A percentile compares a stretch with the other conserved stretches of the same genome.
Evolutionary conservation across 2,797 vertebrate species (phyloP).

Genomic region (Erithacus rubecula): DNA sequence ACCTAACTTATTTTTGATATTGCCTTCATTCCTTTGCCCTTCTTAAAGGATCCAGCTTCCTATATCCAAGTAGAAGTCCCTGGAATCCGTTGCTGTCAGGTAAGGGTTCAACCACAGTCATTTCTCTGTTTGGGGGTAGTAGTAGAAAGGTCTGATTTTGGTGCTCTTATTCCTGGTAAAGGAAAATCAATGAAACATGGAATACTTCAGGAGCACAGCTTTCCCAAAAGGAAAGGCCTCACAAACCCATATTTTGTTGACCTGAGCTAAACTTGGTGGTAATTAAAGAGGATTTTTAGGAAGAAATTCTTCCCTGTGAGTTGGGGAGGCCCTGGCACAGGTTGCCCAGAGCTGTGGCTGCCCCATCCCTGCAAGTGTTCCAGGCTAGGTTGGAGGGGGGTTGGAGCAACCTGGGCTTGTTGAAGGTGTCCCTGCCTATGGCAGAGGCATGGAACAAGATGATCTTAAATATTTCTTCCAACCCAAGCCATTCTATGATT

Average conservation of each 20-base stretch:
- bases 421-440: background rate
- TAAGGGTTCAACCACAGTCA: slow-evolving; percentile 21
- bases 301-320: background rate
- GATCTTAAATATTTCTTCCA: background rate
- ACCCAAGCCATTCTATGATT: background rate
- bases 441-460: background rate
- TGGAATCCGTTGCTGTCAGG: slow-evolving; percentile 54
- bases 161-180: background rate
- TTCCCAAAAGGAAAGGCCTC: background rate
- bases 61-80: slow-evolving; percentile 53
- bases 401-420: background rate
- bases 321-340: background rate
- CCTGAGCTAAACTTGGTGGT: background rate
- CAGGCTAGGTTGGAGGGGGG: fast-evolving
- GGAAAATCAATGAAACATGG: background rate
- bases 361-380: background rate
- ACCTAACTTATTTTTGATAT: slow-evolving; percentile 49
- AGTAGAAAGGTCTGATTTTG: background rate
- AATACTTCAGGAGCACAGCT: background rate
- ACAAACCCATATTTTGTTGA: background rate
- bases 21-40: slow-evolving; percentile 50
- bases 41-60: slow-evolving; percentile 57
- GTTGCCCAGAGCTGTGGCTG: background rate
- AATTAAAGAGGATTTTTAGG: background rate
- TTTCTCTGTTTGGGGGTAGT: background rate